Percentiles rank a stretch among this genome's conserved stretches.
Evolutionary conservation across 1,140 invertebrate species (phyloP).

Genomic region (Listronotus bonariensis): DNA sequence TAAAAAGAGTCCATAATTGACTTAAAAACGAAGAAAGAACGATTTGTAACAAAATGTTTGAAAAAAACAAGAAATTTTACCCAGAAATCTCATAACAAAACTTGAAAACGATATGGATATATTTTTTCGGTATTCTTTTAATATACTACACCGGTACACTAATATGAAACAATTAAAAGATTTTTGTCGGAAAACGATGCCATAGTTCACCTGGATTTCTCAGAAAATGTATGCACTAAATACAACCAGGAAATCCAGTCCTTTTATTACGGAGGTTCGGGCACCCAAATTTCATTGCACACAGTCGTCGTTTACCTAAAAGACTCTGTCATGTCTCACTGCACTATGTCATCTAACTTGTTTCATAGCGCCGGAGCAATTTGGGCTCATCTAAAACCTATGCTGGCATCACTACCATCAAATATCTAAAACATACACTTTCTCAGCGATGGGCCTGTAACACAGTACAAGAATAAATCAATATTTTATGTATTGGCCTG

Average conservation of each 20-base stretch:
- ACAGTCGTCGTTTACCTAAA: constrained; percentile 46
- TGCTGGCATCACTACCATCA: background rate
- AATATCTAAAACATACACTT: constrained; percentile 1
- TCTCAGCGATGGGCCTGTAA: background rate
- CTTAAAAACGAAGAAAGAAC: too few relatives aligned
- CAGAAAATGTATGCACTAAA: constrained; percentile 49
- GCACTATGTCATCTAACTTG: constrained; percentile 9
- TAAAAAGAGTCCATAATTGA: background rate
- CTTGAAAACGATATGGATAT: too few relatives aligned
- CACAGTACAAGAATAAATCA: background rate
- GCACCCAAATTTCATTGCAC: constrained; percentile 47
- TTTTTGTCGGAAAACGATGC: constrained; percentile 32
- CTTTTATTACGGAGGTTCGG: constrained; percentile 50
- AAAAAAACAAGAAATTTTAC: too few relatives aligned
- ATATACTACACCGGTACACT: background rate
- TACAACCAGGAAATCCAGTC: constrained; percentile 48
- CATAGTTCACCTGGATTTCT: constrained; percentile 41
- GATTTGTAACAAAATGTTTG: too few relatives aligned
- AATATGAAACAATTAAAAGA: background rate
- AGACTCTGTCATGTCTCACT: constrained; percentile 37
- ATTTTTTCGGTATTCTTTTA: background rate
- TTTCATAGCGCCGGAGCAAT: background rate
- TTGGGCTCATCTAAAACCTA: background rate
- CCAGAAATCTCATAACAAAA: too few relatives aligned
- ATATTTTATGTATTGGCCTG: constrained; percentile 23